Evolutionary conservation across 2,888 invertebrate genomes (phyloP).

Genomic region (Trichogramma evanescens): DNA sequence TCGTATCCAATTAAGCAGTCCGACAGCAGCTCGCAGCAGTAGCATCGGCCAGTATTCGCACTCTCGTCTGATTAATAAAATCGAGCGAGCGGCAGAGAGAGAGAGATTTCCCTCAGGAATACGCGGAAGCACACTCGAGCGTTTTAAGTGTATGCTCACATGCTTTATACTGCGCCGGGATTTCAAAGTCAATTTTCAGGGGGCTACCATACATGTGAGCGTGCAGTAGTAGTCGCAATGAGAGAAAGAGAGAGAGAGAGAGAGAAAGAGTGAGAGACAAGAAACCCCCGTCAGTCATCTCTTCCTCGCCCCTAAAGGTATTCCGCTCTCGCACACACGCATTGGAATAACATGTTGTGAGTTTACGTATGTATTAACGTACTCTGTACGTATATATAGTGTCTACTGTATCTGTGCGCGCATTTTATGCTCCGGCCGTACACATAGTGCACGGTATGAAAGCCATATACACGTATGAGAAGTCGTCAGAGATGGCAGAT

Average conservation of each 20-base stretch:
- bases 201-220: constrained; percentile 5
- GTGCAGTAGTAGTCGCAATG: no score
- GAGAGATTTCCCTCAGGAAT: constrained; percentile 15
- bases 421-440: no score
- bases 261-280: constrained; percentile 3
- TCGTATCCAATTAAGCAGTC: constrained; percentile 10
- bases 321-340: constrained; percentile 3
- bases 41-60: constrained; percentile 8
- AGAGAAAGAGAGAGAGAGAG: no score
- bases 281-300: constrained; percentile 31
- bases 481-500: constrained; percentile 43
- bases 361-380: no score
- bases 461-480: not conserved
- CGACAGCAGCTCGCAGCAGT: not conserved
- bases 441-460: no score
- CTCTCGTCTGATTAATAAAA: constrained; percentile 20
- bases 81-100: constrained; percentile 3
- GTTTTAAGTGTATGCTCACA: not conserved
- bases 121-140: constrained; percentile 6
- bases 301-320: constrained; percentile 7
- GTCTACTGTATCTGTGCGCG: no score
- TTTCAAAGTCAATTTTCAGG: constrained; percentile 36
- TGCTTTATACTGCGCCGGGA: constrained; percentile 22
- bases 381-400: no score
- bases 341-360: not conserved